Evolutionary conservation across 2,888 invertebrate species (phyloP), one percentile per base, ranked within the genome.

Genomic region (Colletes collaris): DNA sequence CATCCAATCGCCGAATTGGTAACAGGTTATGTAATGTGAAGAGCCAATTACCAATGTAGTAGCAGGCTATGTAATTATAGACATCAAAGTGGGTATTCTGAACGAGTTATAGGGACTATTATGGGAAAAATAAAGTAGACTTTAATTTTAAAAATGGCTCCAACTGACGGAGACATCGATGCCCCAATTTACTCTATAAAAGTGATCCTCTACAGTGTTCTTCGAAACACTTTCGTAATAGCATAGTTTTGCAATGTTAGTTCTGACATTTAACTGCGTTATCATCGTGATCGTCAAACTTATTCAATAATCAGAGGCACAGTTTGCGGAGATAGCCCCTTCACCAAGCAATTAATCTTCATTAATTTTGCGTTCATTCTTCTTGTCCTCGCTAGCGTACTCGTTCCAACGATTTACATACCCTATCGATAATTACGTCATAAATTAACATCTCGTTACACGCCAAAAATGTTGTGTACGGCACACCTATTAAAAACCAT

Each of bases 321-420:
- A 63, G 59, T 65, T 49, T 27, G 59, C 71, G 52, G 50, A 37
- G 68, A 63, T 60, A 60, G 65, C 63, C 64, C 67, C 67, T 75
- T 77, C 70, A 60, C 67, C 63, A 63, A 69, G 80, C 58, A 71
- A 81, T 81, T 81, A 81, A 81, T 81, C 81, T 81, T 75, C 81
- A 81, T 81, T 79, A 81, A 80, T 80, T 80, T 75, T 75, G 19
- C 81, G 75, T 81, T 46, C 80, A 75, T 81, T 80, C 81, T 81
- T 81, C 80, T 80, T 59, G 58, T 65, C 16, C 60, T 52, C 56
- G 52, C n/a, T n/a, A 49, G 10, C 76, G 27, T 52, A 44, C 62
- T 62, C 52, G 78, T 46, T 13, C 16, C 49, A 66, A 74, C 81
- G 67, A 81, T 81, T 81, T 80, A 81, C 81, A 74, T 80, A 73